Conservation (phyloP, 1,140 invertebrate species). For the Drosophila aff. region DNA sequence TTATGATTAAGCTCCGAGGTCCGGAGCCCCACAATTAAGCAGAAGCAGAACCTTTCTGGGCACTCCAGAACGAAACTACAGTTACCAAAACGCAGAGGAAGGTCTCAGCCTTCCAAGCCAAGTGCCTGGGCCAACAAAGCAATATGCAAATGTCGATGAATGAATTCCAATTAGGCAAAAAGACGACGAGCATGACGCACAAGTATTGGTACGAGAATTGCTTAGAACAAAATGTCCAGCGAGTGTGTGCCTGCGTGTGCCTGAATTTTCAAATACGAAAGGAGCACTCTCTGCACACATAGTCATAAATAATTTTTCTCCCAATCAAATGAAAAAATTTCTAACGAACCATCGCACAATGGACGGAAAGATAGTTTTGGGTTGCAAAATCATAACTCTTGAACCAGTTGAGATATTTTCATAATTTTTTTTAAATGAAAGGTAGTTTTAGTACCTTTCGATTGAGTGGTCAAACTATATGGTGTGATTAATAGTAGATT, state of each 20-base stretch:
- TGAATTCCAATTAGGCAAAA: conserved; percentile 83
- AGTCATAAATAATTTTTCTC: conserved; percentile 81
- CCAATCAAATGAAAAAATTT: conserved; percentile 77
- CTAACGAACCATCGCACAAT: conserved; percentile 74
- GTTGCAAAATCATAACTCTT: no score
- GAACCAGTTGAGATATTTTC: no score
- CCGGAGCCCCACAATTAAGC: conserved; percentile 67
- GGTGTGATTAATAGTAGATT: no score
- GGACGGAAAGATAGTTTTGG: no score
- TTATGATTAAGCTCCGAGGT: conserved; percentile 69
- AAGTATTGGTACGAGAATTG: conserved; percentile 30
- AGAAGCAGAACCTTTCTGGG: conserved; percentile 82
- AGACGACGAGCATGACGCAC: conserved; percentile 43
- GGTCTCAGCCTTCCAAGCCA: conserved; percentile 29
- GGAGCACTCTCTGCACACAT: conserved; percentile 12
- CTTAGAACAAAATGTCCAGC: conserved; percentile 27
- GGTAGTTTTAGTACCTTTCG: no score
- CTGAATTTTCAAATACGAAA: conserved; percentile 72
- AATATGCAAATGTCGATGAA: conserved; percentile 81
- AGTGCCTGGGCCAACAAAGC: conserved; percentile 76
- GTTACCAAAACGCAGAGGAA: conserved; percentile 59
- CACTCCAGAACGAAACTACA: conserved; percentile 76
- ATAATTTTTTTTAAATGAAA: no score
- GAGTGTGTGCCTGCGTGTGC: conserved; percentile 39
- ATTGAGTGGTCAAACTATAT: no score